Evolutionary conservation across 2,797 vertebrate genomes (phyloP), one percentile per base, ranked within the genome.

Genomic region (Enteromius radiatus): DNA sequence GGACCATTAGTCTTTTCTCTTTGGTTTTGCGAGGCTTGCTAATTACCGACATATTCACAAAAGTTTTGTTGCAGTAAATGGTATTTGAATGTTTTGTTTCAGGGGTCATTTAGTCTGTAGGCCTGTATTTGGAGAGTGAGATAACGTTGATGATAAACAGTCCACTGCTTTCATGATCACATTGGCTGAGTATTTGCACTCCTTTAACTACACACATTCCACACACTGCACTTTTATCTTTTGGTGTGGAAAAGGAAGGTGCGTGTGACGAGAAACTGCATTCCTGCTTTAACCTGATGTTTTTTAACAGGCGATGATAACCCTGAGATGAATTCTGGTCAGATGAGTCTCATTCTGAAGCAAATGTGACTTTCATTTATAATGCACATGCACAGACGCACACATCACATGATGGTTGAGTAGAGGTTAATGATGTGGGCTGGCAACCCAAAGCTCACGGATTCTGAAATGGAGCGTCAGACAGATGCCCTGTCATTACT

Each of bases 341-440:
- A 84, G 78, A 84, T 81, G 83, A 84, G 78, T 43, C 80, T 84
- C 28, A 61, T 85, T 88, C 71, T 28, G 67, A 33, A 59, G 89
- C 79, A 90, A 90, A 92, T 88, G 85, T 88, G 92, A 91, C 84
- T 91, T 90, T 87, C 85, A 88, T 92, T 89, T 59, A 47, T 59
- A 52, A 49, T 26, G 36, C n/a, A 73, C 52, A 70, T 54, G 75
- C 54, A 59, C 71, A 82, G 28, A 74, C 26, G 5, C 15, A 15
- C 74, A 43, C 43, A 70, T 85, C 81, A 84, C 76, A 86, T 80
- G 79, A 80, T 31, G 61, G 45, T 3, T 81, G 69, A 74, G 59
- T n/a, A 17, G 15, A 52, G 59, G 59, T 73, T 64, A 71, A 43
- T 73, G 79, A 47, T 81, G 26, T 81, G 52, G 52, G 63, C 14